Evolutionary conservation across 2,888 invertebrate genomes (phyloP).

Genomic region (Tipula confusa): DNA sequence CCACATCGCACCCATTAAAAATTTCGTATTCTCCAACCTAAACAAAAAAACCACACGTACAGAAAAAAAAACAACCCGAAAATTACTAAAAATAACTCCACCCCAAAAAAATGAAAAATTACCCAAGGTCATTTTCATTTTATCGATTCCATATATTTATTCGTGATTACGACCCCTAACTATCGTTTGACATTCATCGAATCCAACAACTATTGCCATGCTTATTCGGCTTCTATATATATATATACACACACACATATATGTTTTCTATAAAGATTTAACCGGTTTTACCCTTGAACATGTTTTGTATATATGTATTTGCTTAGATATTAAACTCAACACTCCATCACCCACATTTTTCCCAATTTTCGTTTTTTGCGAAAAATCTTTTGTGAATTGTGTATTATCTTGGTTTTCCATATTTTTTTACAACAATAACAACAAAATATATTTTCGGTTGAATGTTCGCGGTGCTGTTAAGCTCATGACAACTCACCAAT

Average conservation of each 20-base stretch:
- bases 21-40: no score
- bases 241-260: not conserved
- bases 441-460: not conserved
- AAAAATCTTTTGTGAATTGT: not conserved
- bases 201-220: not conserved
- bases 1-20: no score
- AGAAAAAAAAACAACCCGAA: no score
- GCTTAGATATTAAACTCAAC: not conserved
- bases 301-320: not conserved
- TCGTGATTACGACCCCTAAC: not conserved
- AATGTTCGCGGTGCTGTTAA: not conserved
- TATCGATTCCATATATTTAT: not conserved
- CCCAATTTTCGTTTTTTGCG: not conserved
- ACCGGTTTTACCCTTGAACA: not conserved
- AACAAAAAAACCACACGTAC: no score
- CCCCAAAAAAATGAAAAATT: not conserved
- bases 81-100: not conserved
- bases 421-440: not conserved
- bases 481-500: not conserved
- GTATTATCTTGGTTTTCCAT: not conserved
- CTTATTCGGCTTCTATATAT: not conserved
- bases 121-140: not conserved
- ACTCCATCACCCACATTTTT: not conserved
- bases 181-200: not conserved
- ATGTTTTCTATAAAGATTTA: not conserved